Base-by-base conservation (phyloP, 2,797 vertebrate genomes). In the Malurus leucopterus region DNA sequence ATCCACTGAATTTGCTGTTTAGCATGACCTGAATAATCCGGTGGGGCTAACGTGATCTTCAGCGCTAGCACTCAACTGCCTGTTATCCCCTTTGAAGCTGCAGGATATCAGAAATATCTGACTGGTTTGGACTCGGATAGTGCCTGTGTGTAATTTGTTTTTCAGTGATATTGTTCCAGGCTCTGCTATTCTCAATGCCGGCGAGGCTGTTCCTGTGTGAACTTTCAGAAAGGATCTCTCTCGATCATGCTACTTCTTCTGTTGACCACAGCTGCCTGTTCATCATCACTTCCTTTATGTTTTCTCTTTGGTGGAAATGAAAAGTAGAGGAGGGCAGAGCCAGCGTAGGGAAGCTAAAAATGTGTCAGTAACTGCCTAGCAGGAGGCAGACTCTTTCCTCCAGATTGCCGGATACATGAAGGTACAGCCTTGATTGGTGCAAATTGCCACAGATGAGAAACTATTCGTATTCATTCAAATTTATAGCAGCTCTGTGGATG, bases 1-100 rank as follows among this genome's bases (percentile, higher is more conserved):
- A 95, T 95, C 93, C 91, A 89, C 88, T 91, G 92, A 93, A 92
- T 94, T 95, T 93, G 94, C 91, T 93, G 91, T 94, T 95, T 95
- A 94, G 91, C 95, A 94, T 95, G 93, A 92, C 93, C 93, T 93
- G 93, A 96, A 95, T 95, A 95, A 95, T 94, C 90, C 11, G 1
- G 74, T 71, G 83, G 91, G 81, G 86, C 87, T 93, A 95, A 94
- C 90, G 75, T 92, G 94, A 93, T 91, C 93, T 94, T 92, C 93
- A 95, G 84, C 92, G 85, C 74, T 69, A 64, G 78, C 81, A 49
- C 86, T 95, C 95, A 84, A 73, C 95, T 92, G 87, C 73, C 93
- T 95, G 88, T 91, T 95, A 84, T 92, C 82, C 88, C 73, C 92
- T 89, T 84, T 84, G 85, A 82, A 95, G 90, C 95, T 86, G 93